These are phyloP conservation scores for Argyrosomus regius DNA, from an alignment of 2,797 vertebrate species.

Conservation along the genomic window DNA sequence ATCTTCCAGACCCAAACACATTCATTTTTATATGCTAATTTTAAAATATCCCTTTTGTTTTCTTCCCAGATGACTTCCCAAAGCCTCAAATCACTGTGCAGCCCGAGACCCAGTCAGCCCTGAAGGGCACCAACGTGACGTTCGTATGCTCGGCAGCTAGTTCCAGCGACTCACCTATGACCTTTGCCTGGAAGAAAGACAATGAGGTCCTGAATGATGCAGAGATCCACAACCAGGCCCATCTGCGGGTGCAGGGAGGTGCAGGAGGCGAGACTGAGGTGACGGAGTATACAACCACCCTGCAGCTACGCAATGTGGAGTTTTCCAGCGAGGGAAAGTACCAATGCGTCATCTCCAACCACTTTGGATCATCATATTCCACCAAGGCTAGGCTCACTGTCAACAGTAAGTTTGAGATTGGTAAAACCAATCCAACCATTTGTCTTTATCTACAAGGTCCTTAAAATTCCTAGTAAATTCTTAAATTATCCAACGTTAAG, in stretches of 20 bases:
- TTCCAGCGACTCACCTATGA: constrained; percentile 98
- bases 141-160: constrained; percentile 97
- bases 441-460: not conserved
- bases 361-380: constrained; percentile 97
- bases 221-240: constrained; percentile 95
- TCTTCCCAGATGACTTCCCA: constrained; percentile 93
- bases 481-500: not conserved
- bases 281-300: constrained; percentile 95
- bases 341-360: constrained; percentile 99
- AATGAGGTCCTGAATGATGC: constrained; percentile 92
- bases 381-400: constrained; percentile 97
- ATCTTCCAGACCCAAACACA: not conserved
- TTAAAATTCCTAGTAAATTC: not conserved
- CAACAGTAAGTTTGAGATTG: constrained; percentile 89
- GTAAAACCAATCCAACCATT: not conserved
- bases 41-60: not conserved
- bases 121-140: constrained; percentile 94
- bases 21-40: not conserved
- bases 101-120: constrained; percentile 95
- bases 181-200: constrained; percentile 99
- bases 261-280: constrained; percentile 79
- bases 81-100: constrained; percentile 98
- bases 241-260: constrained; percentile 87
- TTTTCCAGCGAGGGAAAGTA: constrained; percentile 95
- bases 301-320: constrained; percentile 90